phyloP scores from a whole-genome alignment of 2,888 invertebrate genomes.

The Hypomecis punctinalis region DNA sequence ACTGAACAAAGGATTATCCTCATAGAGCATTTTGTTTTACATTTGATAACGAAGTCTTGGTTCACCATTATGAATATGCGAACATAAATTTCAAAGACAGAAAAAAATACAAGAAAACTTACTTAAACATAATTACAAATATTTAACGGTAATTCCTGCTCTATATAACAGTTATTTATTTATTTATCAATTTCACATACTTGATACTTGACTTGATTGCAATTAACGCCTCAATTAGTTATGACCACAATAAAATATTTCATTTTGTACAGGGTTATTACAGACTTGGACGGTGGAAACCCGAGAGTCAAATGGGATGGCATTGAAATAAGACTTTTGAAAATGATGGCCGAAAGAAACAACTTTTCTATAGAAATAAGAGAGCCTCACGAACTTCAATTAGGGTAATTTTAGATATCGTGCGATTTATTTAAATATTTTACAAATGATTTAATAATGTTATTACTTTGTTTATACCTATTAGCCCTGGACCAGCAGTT shows the following conservation, averaged over 20 bases:
- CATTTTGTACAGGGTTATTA: conserved; percentile 60
- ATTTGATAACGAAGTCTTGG: too few relatives aligned
- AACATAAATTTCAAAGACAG: too few relatives aligned
- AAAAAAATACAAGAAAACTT: too few relatives aligned
- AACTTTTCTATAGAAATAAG: conserved; percentile 90
- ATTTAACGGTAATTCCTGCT: too few relatives aligned
- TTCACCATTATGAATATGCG: too few relatives aligned
- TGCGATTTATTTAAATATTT: not conserved
- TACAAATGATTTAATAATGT: not conserved
- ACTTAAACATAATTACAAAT: too few relatives aligned
- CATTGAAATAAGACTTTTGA: conserved; percentile 88
- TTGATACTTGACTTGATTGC: too few relatives aligned
- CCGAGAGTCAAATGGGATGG: conserved; percentile 87
- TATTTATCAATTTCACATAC: too few relatives aligned
- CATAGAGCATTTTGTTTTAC: too few relatives aligned
- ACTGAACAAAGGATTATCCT: too few relatives aligned
- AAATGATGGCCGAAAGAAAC: conserved; percentile 85
- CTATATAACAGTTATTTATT: too few relatives aligned
- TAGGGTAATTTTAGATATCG: conserved; percentile 57
- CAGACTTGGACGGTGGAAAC: conserved; percentile 77
- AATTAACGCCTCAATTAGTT: too few relatives aligned
- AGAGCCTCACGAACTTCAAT: conserved; percentile 80
- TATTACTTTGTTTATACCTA: not conserved
- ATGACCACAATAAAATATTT: not conserved
- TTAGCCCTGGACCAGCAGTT: conserved; percentile 86